These are phyloP conservation scores for Sphaerophoria taeniata DNA, from an alignment of 2,888 invertebrate genomes.

Conservation along the genomic window DNA sequence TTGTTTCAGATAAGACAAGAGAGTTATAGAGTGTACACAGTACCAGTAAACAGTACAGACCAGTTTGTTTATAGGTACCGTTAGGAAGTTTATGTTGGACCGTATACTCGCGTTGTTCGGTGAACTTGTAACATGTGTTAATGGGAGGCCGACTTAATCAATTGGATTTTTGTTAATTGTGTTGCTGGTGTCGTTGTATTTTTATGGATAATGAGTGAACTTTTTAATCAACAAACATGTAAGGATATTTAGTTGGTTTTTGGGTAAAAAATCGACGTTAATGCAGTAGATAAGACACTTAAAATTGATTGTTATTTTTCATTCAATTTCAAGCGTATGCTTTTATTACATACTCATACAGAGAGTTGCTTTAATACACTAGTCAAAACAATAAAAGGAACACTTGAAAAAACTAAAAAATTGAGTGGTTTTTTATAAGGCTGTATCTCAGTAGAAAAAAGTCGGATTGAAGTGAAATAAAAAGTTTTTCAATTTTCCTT, in stretches of 20 bases:
- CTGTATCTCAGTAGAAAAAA: too few species aligned
- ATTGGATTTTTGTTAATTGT: constrained; percentile 39
- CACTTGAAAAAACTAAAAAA: too few species aligned
- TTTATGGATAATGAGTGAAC: constrained; percentile 37
- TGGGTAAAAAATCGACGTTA: constrained; percentile 26
- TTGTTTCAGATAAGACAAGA: constrained; percentile 32
- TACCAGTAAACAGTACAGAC: too few species aligned
- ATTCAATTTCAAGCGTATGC: too few species aligned
- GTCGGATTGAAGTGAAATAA: too few species aligned
- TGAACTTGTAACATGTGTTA: constrained; percentile 54
- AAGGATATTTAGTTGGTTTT: constrained; percentile 4
- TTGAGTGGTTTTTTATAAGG: too few species aligned
- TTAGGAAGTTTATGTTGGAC: neutral
- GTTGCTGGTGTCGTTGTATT: constrained; percentile 34
- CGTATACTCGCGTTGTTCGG: neutral
- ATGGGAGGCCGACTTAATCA: constrained; percentile 56
- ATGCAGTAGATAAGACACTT: constrained; percentile 25
- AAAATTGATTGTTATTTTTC: too few species aligned
- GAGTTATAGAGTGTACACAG: neutral
- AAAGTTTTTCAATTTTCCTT: too few species aligned
- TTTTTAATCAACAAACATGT: constrained; percentile 45
- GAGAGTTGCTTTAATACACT: too few species aligned
- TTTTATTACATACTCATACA: too few species aligned
- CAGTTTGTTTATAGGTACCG: neutral
- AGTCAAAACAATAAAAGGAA: too few species aligned